A percentile compares a stretch with the other conserved stretches of the same genome.
These are phyloP conservation scores for Dicrurus megarhynchus DNA, from an alignment of 2,113 vertebrate genomes.

Conservation along the genomic window DNA sequence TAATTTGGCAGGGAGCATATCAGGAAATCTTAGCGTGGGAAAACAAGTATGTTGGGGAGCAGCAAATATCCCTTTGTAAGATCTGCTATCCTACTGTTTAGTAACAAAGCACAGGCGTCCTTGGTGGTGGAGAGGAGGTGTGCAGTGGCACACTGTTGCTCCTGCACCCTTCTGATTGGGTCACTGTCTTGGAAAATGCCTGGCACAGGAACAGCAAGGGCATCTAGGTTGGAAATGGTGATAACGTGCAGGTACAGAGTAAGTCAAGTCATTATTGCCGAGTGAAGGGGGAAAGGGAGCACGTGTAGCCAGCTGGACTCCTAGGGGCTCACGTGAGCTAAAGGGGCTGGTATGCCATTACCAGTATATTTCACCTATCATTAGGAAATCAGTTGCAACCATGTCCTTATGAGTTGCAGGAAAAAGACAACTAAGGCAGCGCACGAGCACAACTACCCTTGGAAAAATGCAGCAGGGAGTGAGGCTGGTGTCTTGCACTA, in stretches of 20 bases:
- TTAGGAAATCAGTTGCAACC: background rate
- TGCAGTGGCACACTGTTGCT: background rate
- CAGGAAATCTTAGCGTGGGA: background rate
- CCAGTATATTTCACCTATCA: background rate
- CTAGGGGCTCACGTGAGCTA: background rate
- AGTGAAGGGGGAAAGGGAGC: background rate
- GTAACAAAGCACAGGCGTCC: fast-evolving
- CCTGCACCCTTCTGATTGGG: background rate
- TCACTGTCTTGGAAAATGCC: background rate
- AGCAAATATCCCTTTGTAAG: background rate
- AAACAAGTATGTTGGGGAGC: background rate
- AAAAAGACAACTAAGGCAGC: background rate
- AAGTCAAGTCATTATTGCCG: background rate
- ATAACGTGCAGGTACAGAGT: fast-evolving
- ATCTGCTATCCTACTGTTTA: background rate
- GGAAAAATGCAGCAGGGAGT: background rate
- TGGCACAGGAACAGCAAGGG: background rate
- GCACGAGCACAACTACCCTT: fast-evolving
- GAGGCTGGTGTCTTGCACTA: background rate
- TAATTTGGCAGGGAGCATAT: background rate
- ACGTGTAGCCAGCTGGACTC: fast-evolving
- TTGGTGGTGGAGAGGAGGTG: background rate
- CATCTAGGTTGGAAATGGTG: background rate
- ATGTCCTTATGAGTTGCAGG: background rate
- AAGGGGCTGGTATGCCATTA: background rate